Percentiles rank a stretch among this genome's conserved stretches.
phyloP scores from a whole-genome alignment of 2,797 vertebrate species.

The Xiphophorus birchmanni region DNA sequence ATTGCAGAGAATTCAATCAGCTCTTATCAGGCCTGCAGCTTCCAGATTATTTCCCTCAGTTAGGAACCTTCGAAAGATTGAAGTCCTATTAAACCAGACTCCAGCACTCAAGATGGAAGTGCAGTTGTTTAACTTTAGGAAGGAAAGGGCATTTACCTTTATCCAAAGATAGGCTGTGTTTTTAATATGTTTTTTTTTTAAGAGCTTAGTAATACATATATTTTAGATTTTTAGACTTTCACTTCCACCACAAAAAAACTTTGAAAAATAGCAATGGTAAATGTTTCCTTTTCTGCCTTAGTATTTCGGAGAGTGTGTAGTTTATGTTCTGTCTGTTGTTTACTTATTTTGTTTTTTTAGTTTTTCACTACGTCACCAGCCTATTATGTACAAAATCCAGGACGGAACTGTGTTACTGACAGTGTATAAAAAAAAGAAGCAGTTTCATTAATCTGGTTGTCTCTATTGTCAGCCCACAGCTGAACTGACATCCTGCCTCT shows the following conservation, averaged over 20 bases:
- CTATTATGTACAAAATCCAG: not conserved
- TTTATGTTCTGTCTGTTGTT: not conserved
- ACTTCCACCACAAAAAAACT: not conserved
- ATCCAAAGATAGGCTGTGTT: not conserved
- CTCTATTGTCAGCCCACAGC: not conserved
- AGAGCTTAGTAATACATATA: not conserved
- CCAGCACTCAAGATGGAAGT: not conserved
- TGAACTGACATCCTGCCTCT: not conserved
- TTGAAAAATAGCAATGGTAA: not conserved
- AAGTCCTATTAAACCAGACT: not conserved
- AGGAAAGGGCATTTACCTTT: not conserved
- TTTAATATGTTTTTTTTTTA: not conserved
- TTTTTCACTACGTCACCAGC: not conserved
- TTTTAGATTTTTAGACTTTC: not conserved
- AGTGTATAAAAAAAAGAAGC: not conserved
- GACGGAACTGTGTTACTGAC: not conserved
- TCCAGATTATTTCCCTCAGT: not conserved
- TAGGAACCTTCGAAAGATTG: slow-evolving; percentile 1
- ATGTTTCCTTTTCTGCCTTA: not conserved
- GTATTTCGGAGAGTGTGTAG: not conserved
- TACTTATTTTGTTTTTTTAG: not conserved
- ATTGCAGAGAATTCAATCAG: not conserved
- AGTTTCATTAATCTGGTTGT: not conserved
- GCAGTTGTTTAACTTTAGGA: not conserved
- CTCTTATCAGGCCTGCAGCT: not conserved